Evolutionary conservation across 2,888 invertebrate species (phyloP), one percentile per base, ranked within the genome.

Genomic region (Spodoptera picta): DNA sequence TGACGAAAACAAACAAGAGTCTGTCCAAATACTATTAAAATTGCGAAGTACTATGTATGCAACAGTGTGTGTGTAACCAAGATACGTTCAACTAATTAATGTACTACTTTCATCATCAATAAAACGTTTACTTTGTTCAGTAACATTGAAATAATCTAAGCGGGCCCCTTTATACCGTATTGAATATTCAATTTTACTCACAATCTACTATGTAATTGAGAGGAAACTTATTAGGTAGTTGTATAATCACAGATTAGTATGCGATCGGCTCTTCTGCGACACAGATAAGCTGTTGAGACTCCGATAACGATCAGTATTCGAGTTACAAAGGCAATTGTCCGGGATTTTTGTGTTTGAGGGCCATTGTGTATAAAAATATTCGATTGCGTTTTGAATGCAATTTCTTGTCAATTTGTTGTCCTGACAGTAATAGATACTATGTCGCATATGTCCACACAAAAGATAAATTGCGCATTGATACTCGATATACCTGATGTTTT

Each of bases 221-320:
- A 87, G 87, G 88, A 91, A 91, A 90, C 86, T 83, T 80, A 84
- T 83, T 81, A 89, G 82, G 85, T 88, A 90, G 86, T 85, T 88
- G 88, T 90, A 84, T 84, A 83, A 82, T 80, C 78, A 80, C 77
- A 83, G 86, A 85, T 89, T 86, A 87, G 85, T 83, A 83, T 79
- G 80, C 86, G 92, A 93, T 91, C 92, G 93, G 92, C 83, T 82
- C 82, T 85, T 89, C 84, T 90, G 83, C 80, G 85, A 88, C 82
- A 85, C 57, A 92, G 94, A 93, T 93, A 94, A 92, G 90, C 90
- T 82, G 83, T 84, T 85, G 84, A 77, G 87, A 89, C 84, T 82
- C 85, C 82, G 94, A 94, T 94, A 94, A 93, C 90, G 87, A 94
- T 94, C 94, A 80, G 90, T 90, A 92, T 93, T 93, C 92, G 88